Base-by-base conservation (phyloP, 2,113 vertebrate genomes). In the Hypanus sabinus region DNA sequence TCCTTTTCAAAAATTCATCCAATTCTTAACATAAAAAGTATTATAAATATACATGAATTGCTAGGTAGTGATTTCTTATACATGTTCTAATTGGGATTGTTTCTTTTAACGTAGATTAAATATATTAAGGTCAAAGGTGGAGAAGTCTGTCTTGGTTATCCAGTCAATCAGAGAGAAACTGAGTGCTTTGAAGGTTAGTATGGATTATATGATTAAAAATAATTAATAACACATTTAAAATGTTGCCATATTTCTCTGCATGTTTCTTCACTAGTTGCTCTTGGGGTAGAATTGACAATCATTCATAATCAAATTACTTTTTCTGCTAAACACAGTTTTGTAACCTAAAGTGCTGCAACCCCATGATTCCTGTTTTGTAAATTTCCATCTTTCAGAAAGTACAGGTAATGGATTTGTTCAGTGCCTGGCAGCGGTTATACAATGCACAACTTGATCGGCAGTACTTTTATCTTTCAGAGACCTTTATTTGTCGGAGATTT, bases 151-250 rank as follows among this genome's bases (percentile, higher is more conserved):
- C 94, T 94, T 94, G 33, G 95, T 94, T 95, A 97, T 98, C 94
- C 93, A 97, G 96, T 95, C 96, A 94, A 95, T 95, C 92, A 97
- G 97, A 94, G 95, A 95, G 94, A 96, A 95, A 94, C 96, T 98
- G 95, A 96, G 94, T 94, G 96, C 95, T 95, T 95, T 98, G 85
- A 94, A 97, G 95, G 97, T 97, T 94, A 93, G 91, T 93, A 11
- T 71, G 38, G 70, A 73, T 38, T 24, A 73, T 1, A 5, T 73
- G 90, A 46, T 46, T 73, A 93, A 14, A 46, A 36, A 46, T 36
- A 68, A 10, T 46, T 20, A 46, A 92, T 60, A n/a, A 24, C 24
- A 33, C 62, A 4, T 5, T 18, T 18, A 20, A 65, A n/a, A 33
- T 5, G 20, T 20, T 73, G 5, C 57, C 30, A 6, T 62, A n/a